These are phyloP conservation scores for Tichodroma muraria DNA, from an alignment of 2,113 vertebrate species.

Conservation along the genomic window DNA sequence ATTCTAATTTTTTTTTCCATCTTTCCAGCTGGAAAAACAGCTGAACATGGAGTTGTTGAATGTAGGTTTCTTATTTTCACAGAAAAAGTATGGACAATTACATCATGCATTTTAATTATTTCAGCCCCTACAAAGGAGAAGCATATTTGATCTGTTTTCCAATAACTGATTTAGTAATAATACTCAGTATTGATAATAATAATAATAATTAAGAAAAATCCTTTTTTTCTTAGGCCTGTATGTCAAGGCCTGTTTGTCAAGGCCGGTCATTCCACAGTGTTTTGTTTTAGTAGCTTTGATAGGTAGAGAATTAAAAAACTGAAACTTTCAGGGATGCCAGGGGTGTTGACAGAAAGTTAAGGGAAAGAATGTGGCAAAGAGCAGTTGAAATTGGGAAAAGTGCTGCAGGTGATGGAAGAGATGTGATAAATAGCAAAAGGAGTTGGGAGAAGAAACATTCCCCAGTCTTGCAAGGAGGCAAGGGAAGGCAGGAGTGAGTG, in stretches of 20 bases:
- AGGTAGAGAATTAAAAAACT: not conserved
- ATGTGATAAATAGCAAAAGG: not conserved
- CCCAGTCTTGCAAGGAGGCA: not conserved
- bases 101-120: conserved; percentile 4
- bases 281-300: not conserved
- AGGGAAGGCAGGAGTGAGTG: not conserved
- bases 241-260: not conserved
- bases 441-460: not conserved
- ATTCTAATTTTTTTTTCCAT: not conserved
- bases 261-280: not conserved
- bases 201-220: not conserved
- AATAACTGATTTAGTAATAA: not conserved
- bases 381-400: not conserved
- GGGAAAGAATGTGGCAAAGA: not conserved
- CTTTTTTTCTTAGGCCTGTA: not conserved
- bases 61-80: conserved; percentile 12
- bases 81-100: not conserved
- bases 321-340: not conserved
- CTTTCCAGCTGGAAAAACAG: conserved; percentile 31
- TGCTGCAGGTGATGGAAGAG: not conserved
- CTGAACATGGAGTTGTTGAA: conserved; percentile 16
- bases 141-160: not conserved
- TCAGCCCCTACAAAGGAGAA: not conserved
- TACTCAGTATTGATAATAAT: not conserved
- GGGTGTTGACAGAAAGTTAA: not conserved